Evolutionary conservation across 1,140 invertebrate species (phyloP).

Genomic region (Nephotettix cincticeps): DNA sequence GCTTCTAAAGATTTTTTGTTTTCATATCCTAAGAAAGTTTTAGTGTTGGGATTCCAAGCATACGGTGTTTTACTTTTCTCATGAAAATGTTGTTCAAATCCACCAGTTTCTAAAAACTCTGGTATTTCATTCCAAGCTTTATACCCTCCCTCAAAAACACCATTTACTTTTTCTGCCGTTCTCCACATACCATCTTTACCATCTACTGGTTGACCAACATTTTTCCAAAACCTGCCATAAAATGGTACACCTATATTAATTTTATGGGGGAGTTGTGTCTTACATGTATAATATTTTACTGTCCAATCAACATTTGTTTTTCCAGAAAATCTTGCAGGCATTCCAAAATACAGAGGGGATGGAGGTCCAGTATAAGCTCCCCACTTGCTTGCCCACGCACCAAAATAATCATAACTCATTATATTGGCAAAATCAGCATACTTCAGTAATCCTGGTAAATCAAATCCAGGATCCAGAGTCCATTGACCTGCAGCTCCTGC

Average conservation of each 20-base stretch:
- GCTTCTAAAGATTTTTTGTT: conserved; percentile 27
- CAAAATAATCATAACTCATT: conserved; percentile 38
- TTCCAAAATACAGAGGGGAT: conserved; percentile 30
- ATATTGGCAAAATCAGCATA: conserved; percentile 35
- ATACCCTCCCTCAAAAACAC: conserved; percentile 34
- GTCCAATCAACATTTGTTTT: conserved; percentile 37
- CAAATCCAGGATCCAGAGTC: conserved; percentile 32
- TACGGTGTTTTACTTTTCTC: conserved; percentile 31
- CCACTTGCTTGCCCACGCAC: conserved; percentile 36
- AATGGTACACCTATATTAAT: conserved; percentile 36
- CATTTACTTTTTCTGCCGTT: conserved; percentile 25
- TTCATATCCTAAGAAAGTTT: conserved; percentile 34
- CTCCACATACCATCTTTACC: conserved; percentile 32
- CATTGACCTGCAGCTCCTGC: conserved; percentile 35
- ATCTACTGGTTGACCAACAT: conserved; percentile 25
- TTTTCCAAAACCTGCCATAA: conserved; percentile 36
- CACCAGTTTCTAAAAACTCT: conserved; percentile 23
- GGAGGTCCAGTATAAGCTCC: conserved; percentile 36
- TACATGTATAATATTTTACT: conserved; percentile 35
- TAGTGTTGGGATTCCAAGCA: conserved; percentile 26
- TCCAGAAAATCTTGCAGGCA: conserved; percentile 33
- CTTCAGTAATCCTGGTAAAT: conserved; percentile 31
- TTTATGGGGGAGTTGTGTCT: conserved; percentile 29
- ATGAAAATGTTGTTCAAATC: conserved; percentile 28
- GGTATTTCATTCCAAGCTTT: conserved; percentile 24